These are phyloP conservation scores for Hiodon tergisus DNA, from an alignment of 2,113 vertebrate genomes.

Conservation along the genomic window DNA sequence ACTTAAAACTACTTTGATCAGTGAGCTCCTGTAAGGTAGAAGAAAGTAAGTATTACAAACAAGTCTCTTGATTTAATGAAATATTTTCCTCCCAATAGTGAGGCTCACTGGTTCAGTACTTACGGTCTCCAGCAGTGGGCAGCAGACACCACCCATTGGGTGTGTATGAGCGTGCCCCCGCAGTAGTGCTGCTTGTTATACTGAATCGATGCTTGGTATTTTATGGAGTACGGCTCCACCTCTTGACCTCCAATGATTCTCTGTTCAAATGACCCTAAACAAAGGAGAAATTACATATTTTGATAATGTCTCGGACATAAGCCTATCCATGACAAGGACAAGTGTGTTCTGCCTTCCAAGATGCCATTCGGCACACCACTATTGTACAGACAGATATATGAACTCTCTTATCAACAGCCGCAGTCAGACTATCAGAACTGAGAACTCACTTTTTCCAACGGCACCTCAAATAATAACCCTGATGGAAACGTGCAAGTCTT, in stretches of 20 bases:
- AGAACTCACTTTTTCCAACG: too few species aligned
- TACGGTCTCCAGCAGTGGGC: conserved; percentile 72
- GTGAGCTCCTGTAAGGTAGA: conserved; percentile 37
- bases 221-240: conserved; percentile 51
- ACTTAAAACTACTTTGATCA: conserved; percentile 55
- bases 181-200: conserved; percentile 55
- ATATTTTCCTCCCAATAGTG: neutral
- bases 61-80: neutral
- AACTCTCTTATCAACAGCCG: too few species aligned
- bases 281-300: neutral
- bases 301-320: neutral
- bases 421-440: too few species aligned
- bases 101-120: conserved; percentile 44
- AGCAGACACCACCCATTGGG: conserved; percentile 65
- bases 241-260: conserved; percentile 60
- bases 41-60: neutral
- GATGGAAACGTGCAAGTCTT: too few species aligned
- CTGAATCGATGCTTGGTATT: conserved; percentile 57
- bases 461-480: too few species aligned
- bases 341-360: neutral
- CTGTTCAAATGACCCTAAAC: conserved; percentile 36
- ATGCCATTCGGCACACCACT: neutral
- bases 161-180: conserved; percentile 58
- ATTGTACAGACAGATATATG: too few species aligned
- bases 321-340: neutral